Evolutionary conservation across 1,140 invertebrate genomes (phyloP).

Genomic region (Planococcus citri): DNA sequence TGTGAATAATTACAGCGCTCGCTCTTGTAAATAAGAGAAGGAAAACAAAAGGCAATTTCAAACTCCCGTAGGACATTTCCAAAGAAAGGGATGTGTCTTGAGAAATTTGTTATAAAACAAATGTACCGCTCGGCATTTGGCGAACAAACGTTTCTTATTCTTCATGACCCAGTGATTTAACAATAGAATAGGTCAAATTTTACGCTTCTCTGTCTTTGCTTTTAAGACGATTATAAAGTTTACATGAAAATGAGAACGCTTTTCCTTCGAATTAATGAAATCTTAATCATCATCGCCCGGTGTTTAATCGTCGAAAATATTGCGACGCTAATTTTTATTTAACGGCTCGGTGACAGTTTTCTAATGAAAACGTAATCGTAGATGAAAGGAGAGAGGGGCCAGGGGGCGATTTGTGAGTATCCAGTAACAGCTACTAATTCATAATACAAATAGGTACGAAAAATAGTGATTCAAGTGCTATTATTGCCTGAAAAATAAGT

Average conservation of each 20-base stretch:
- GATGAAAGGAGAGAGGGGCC: no score
- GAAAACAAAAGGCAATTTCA: not conserved
- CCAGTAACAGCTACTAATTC: no score
- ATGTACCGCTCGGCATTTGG: conserved; percentile 5
- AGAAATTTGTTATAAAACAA: conserved; percentile 8
- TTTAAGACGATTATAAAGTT: conserved; percentile 2
- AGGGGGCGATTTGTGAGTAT: no score
- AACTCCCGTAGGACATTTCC: conserved; percentile 5
- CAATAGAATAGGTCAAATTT: conserved; percentile 3
- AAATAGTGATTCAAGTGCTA: no score
- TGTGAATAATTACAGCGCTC: conserved; percentile 6
- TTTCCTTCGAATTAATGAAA: conserved; percentile 3
- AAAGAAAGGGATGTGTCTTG: conserved; percentile 2
- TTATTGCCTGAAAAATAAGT: no score
- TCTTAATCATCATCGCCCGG: not conserved
- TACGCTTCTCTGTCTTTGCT: not conserved
- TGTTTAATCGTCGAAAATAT: not conserved
- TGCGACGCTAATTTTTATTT: not conserved
- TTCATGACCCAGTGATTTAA: conserved; percentile 2
- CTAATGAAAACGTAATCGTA: no score
- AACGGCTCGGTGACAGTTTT: no score
- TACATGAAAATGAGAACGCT: not conserved
- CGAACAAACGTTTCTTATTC: conserved; percentile 3
- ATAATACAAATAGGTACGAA: no score
- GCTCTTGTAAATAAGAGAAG: conserved; percentile 6